Evolutionary conservation across 2,888 invertebrate species (phyloP), one percentile per base, ranked within the genome.

Genomic region (Agrotis segetum): DNA sequence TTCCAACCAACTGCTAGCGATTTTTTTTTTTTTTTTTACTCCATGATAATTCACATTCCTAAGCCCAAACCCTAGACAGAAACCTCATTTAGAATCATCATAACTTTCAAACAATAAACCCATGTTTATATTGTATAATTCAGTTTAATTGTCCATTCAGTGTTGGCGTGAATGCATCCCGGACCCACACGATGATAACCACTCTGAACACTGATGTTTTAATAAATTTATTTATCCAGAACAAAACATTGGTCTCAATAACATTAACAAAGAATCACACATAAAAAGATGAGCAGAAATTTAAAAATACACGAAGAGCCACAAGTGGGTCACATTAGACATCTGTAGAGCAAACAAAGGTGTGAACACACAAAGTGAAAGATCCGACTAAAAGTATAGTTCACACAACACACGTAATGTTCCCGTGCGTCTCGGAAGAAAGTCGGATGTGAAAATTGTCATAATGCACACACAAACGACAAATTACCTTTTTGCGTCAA

Each of bases 371-470:
- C 68, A 47, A 82, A 85, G 85, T 87, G 92, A 92, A 90, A 92
- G 90, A 90, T 85, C 85, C 85, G 79, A 78, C 82, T 79, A 74
- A 76, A 83, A 85, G 85, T 83, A 82, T 81, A 84, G 88, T 91
- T 91, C 91, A 88, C 90, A 90, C 88, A 87, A 80, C 85, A 77
- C 87, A 86, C 88, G 88, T 88, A 87, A 89, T 85, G 87, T 88
- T 88, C 90, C 85, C 88, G 88, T 70, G 88, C 85, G 85, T 87
- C 88, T 88, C 85, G 76, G 91, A 95, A 92, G 96, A 95, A 96
- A 96, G 96, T 96, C 95, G 96, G 96, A 96, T 96, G 96, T 95
- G 96, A 95, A 95, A 92, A 92, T 93, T 89, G 91, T 91, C 94
- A 94, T 94, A 95, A 91, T 91, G 93, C 92, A 93, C 94, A 92